Percentiles rank a stretch among this genome's conserved stretches.
These are phyloP conservation scores for Mesodorylaimus sp. DNA, from an alignment of 2,888 invertebrate species.

Conservation along the genomic window DNA sequence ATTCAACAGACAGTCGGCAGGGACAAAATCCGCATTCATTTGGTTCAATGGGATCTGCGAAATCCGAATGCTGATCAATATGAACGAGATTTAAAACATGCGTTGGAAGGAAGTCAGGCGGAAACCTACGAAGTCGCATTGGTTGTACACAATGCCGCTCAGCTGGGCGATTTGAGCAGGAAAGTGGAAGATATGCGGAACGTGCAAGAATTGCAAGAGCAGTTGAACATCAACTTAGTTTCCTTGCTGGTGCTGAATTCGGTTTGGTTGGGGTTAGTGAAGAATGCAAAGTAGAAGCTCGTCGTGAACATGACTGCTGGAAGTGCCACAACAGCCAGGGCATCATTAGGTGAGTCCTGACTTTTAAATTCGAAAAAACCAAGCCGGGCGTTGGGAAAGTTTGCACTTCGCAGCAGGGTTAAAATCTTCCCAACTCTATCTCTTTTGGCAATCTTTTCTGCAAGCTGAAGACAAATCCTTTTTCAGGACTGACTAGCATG, in stretches of 20 bases:
- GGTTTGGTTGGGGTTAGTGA: slow-evolving; percentile 6
- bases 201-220: slow-evolving; percentile 1
- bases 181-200: slow-evolving; percentile 4
- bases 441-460: no score
- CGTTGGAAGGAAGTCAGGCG: neutral
- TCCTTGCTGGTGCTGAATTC: slow-evolving; percentile 6
- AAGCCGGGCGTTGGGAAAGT: no score
- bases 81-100: neutral
- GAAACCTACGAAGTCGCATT: slow-evolving; percentile 3
- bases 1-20: neutral
- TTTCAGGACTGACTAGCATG: slow-evolving; percentile 8
- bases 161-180: slow-evolving; percentile 7
- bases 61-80: neutral
- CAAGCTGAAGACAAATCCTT: no score
- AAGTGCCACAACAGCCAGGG: slow-evolving; percentile 4
- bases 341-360: no score
- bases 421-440: no score
- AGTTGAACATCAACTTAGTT: slow-evolving; percentile 9
- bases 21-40: neutral
- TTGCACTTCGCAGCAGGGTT: no score
- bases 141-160: slow-evolving; percentile 10
- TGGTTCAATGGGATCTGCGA: neutral
- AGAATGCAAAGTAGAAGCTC: neutral
- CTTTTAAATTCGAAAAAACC: no score
- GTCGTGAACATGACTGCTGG: slow-evolving; percentile 9